Conservation (phyloP, 2,113 vertebrate species). For the Trematocara marginatum region DNA sequence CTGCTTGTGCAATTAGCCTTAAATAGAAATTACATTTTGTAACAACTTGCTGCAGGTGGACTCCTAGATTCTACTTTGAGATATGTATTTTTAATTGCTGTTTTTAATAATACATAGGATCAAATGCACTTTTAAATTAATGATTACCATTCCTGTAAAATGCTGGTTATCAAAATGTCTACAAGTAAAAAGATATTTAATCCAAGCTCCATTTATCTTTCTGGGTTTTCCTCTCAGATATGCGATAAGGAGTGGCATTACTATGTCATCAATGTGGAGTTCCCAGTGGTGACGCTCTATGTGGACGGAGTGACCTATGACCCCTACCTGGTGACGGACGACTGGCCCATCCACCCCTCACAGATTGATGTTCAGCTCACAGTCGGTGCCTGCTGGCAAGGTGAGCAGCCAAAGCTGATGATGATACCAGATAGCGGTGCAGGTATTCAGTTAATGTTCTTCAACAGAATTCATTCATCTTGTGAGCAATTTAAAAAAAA, state of each 20-base stretch:
- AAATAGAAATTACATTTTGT: not conserved
- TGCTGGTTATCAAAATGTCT: not conserved
- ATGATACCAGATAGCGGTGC: not conserved
- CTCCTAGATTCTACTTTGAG: not conserved
- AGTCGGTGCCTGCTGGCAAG: slow-evolving; percentile 97
- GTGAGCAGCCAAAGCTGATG: slow-evolving; percentile 55
- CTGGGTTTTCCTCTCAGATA: slow-evolving; percentile 74
- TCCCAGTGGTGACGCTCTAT: slow-evolving; percentile 89
- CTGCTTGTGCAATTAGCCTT: not conserved
- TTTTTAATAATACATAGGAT: not conserved
- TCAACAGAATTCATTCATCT: not conserved
- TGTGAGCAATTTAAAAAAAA: not conserved
- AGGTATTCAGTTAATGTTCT: not conserved
- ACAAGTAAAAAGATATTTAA: not conserved
- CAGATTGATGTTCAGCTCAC: slow-evolving; percentile 96
- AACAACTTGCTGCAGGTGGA: not conserved
- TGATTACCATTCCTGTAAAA: not conserved
- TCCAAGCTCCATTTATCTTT: not conserved
- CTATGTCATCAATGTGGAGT: slow-evolving; percentile 93
- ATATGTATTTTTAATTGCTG: not conserved
- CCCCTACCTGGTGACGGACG: slow-evolving; percentile 96
- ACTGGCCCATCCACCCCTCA: slow-evolving; percentile 97
- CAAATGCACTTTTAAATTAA: not conserved
- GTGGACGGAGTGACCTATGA: slow-evolving; percentile 93
- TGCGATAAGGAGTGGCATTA: slow-evolving; percentile 99